Evolutionary conservation across 2,113 vertebrate genomes (phyloP).

Genomic region (Motacilla alba): DNA sequence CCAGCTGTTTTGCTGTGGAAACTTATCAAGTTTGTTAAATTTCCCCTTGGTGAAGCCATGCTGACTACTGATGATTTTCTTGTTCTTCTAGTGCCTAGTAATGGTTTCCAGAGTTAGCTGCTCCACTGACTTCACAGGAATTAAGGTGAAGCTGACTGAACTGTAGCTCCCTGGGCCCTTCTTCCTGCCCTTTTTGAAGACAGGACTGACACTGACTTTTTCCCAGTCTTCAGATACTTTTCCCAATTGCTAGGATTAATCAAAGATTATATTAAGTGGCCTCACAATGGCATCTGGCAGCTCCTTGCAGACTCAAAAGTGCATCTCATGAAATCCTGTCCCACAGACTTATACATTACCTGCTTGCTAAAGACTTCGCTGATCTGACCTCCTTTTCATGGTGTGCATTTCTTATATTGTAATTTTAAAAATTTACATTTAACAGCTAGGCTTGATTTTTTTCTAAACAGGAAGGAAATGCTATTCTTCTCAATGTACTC

Average conservation of each 20-base stretch:
- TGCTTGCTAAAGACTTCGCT: not conserved
- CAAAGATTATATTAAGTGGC: not conserved
- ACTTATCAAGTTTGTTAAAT: not conserved
- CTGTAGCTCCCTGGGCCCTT: not conserved
- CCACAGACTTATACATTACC: not conserved
- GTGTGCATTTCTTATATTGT: not conserved
- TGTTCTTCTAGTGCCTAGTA: not conserved
- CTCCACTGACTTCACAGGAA: not conserved
- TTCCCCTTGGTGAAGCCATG: not conserved
- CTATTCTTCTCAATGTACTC: not conserved
- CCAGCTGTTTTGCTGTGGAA: not conserved
- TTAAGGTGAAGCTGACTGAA: not conserved
- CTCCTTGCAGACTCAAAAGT: fast-evolving
- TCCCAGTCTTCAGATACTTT: not conserved
- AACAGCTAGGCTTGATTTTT: not conserved
- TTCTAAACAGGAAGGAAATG: not conserved
- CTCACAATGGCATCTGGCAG: not conserved
- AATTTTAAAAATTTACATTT: not conserved
- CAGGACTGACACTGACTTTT: fast-evolving
- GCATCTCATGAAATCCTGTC: not conserved
- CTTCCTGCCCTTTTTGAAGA: not conserved
- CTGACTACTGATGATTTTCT: not conserved
- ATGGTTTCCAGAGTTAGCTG: not conserved
- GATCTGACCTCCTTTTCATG: not conserved
- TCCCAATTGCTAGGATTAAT: not conserved